Evolutionary conservation across 2,888 invertebrate species (phyloP), one percentile per base, ranked within the genome.

Genomic region (Netelia fuscicornis): DNA sequence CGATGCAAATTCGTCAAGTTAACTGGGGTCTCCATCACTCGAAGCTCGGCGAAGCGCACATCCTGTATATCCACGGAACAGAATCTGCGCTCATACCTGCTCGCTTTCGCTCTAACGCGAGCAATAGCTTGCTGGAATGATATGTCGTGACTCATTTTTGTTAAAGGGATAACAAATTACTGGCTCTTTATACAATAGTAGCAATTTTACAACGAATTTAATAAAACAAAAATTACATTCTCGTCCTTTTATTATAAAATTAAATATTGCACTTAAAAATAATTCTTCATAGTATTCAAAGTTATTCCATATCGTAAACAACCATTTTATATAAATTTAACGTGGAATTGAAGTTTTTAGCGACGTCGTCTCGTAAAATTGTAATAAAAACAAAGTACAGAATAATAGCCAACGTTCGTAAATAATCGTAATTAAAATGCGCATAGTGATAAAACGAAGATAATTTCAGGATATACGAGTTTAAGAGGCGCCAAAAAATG

Each of bases 1-100:
- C 65, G 65, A 65, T 68, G 79, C 64, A 70, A 82, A 85, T 85
- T 79, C 81, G 81, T 85, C 85, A 82, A 74, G 75, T 85, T 85
- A 85, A 82, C 85, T 85, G 75, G 81, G 71, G 81, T 79, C 81
- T 85, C 78, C 78, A 85, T 85, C 85, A 81, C 74, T 10, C 81
- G 68, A 30, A 37, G 20, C 70, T 54, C 72, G 56, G 74, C 70
- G 58, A 70, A 72, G 70, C 67, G 44, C 62, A 60, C 72, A 23
- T 48, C 30, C 42, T 67, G 70, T 17, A 30, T 25, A 79, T 25
- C 8, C 23, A 76, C 71, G 48, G 62, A 68, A 70, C 72, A 56
- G 72, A 81, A 81, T 74, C 25, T 56, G 64, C 72, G 68, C 56
- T 71, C 71, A 48, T 77, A 56, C 72, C 64, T 78, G 13, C 13